Evolutionary conservation across 2,797 vertebrate species (phyloP).

Genomic region (Takifugu ocellatus): DNA sequence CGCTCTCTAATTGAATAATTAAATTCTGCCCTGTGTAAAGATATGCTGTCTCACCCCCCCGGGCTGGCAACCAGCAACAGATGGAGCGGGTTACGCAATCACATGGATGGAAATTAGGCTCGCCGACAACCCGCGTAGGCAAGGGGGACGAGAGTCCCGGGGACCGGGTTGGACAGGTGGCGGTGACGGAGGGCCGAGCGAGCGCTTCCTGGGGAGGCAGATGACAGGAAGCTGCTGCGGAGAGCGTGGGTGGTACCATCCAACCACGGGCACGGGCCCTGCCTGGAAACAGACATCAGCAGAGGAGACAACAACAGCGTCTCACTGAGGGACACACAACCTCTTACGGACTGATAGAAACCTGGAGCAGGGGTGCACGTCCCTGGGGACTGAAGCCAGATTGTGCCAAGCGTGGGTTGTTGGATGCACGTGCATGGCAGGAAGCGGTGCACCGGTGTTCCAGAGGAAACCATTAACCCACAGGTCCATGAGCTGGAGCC

Average conservation of each 20-base stretch:
- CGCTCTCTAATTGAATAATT: conserved; percentile 63
- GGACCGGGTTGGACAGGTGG: background rate
- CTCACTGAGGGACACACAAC: no score
- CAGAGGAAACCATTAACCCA: no score
- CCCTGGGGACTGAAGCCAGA: no score
- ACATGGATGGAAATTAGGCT: conserved; percentile 51
- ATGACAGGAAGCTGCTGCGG: conserved; percentile 26
- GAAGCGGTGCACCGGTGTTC: no score
- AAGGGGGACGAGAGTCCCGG: conserved; percentile 20
- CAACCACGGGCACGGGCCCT: conserved; percentile 29
- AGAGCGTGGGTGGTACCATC: conserved; percentile 49
- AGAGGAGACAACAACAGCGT: background rate
- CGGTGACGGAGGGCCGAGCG: background rate
- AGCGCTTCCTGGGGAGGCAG: conserved; percentile 9
- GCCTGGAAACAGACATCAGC: conserved; percentile 28
- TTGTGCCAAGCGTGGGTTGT: no score
- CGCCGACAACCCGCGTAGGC: conserved; percentile 35
- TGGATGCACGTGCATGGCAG: no score
- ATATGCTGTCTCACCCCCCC: conserved; percentile 54
- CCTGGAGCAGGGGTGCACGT: no score
- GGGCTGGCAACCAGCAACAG: conserved; percentile 43
- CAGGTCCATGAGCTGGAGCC: no score
- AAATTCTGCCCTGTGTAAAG: conserved; percentile 53
- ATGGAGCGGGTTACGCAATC: conserved; percentile 59
- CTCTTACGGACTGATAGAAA: no score